Evolutionary conservation across 1,140 invertebrate genomes (phyloP), one percentile per base, ranked within the genome.

Genomic region (Drosophila parvula): DNA sequence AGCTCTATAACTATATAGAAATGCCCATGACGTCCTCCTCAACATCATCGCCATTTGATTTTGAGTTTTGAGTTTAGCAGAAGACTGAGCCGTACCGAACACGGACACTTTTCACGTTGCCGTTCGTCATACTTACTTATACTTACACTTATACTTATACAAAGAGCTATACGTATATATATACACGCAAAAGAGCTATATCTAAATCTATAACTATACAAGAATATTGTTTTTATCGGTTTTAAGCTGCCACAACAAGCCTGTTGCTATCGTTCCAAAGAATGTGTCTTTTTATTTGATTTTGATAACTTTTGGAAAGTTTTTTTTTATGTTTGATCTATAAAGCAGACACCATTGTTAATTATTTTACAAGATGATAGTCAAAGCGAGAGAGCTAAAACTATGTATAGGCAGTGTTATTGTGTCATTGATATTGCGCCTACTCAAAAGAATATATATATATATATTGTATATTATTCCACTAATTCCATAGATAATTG

Each of bases 1-100:
- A 6, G 11, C 65, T 36, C 38, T 44, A 34, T 18, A 36, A 10
- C 50, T 53, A 22, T 38, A 34, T 53, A 34, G 11, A 51, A 41
- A 48, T 55, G 38, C 28, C 51, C 41, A 62, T 65, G 67, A 76
- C 71, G 70, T 78, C 62, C 70, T 78, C 59, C 70, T 68, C 34
- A 67, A 67, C 57, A 62, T 53, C 47, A 78, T 70, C 36, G 74
- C 75, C 65, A 70, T 78, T 78, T 36, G 62, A 65, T 50, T 69
- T 88, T 88, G 75, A 86, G 79, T 88, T 88, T 80, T 22, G 75
- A 88, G 79, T 88, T 88, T 80, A 79, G 84, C 83, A 83, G 84
- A 88, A 88, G 83, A 88, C 83, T 88, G 83, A 86, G 77, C 81
- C 81, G 78, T 85, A 74, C 47, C 65, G 56, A 67, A 74, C 50